A percentile compares a stretch with the other conserved stretches of the same genome.
Conservation (phyloP, 1,140 invertebrate genomes). For the Panagrolaimus sp. region DNA sequence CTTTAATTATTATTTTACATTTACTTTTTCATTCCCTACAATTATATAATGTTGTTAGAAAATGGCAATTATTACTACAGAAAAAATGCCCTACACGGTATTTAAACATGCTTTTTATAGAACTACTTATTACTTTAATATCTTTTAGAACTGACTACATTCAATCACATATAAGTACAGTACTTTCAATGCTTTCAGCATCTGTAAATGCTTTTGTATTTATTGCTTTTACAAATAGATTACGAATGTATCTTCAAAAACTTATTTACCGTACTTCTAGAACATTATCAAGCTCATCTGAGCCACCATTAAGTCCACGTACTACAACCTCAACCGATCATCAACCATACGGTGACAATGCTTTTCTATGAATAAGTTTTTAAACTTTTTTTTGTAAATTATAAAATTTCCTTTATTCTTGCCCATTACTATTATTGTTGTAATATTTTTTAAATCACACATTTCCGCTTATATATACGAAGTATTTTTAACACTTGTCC, state of each 20-base stretch:
- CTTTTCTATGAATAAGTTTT: background rate
- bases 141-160: slow-evolving; percentile 52
- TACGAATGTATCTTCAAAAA: slow-evolving; percentile 48
- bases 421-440: background rate
- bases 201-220: slow-evolving; percentile 57
- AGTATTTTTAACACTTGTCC: background rate
- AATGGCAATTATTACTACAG: slow-evolving; percentile 52
- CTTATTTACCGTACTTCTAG: slow-evolving; percentile 54
- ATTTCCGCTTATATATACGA: slow-evolving; percentile 12
- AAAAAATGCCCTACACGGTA: slow-evolving; percentile 52
- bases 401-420: slow-evolving; percentile 5
- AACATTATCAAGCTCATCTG: slow-evolving; percentile 49
- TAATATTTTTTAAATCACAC: background rate
- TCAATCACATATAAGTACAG: slow-evolving; percentile 50
- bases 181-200: slow-evolving; percentile 54
- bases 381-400: background rate
- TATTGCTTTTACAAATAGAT: slow-evolving; percentile 56
- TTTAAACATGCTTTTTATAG: background rate
- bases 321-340: slow-evolving; percentile 41
- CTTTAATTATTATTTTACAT: slow-evolving; percentile 55
- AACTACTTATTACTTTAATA: background rate
- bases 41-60: slow-evolving; percentile 49
- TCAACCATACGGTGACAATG: slow-evolving; percentile 5
- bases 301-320: slow-evolving; percentile 49
- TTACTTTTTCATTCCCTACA: slow-evolving; percentile 53